Evolutionary conservation across 2,888 invertebrate genomes (phyloP).

Genomic region (Apomyelois bistriatella): DNA sequence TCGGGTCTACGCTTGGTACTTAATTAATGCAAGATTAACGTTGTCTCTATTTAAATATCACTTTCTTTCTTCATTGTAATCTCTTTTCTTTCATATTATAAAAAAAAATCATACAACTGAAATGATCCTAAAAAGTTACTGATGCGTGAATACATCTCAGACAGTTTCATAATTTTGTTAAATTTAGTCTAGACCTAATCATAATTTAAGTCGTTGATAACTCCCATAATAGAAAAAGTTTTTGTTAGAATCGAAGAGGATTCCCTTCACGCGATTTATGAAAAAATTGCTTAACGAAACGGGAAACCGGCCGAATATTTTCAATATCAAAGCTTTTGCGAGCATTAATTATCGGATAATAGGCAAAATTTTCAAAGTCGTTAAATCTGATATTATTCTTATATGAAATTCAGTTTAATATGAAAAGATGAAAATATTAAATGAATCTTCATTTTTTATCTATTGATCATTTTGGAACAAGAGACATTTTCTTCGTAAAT

Average conservation of each 20-base stretch:
- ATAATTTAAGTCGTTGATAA: background rate
- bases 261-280: constrained; percentile 32
- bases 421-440: too few relatives aligned
- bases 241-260: constrained; percentile 20
- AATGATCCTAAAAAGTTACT: too few relatives aligned
- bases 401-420: background rate
- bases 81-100: too few relatives aligned
- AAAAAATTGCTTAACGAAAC: constrained; percentile 30
- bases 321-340: constrained; percentile 17
- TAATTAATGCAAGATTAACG: too few relatives aligned
- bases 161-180: background rate
- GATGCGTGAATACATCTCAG: too few relatives aligned
- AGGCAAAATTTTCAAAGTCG: background rate
- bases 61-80: too few relatives aligned
- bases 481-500: too few relatives aligned
- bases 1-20: too few relatives aligned
- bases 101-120: too few relatives aligned
- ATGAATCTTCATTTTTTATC: too few relatives aligned
- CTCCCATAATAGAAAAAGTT: constrained; percentile 32
- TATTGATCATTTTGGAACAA: too few relatives aligned
- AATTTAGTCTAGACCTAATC: background rate
- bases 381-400: background rate
- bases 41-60: too few relatives aligned
- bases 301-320: constrained; percentile 19
- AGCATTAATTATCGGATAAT: background rate